A percentile compares a stretch with the other conserved stretches of the same genome.
Conservation (phyloP, 2,888 invertebrate species). For the Julus scanicus region DNA sequence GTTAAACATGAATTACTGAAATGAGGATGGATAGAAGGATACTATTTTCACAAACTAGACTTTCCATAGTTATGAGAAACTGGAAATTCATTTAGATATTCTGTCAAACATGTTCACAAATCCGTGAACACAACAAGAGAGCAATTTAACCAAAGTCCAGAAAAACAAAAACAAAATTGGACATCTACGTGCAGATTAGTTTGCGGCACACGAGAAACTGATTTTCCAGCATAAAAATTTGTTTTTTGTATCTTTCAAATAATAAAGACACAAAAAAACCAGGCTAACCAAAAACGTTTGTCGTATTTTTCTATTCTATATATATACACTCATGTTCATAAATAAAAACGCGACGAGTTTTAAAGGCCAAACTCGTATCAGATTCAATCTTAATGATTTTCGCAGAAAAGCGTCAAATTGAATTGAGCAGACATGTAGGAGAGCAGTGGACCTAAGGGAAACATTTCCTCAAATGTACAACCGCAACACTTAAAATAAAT, state of each 20-base stretch:
- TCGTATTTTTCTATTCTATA: neutral
- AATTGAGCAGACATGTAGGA: neutral
- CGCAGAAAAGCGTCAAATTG: neutral
- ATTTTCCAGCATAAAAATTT: neutral
- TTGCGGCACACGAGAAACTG: no score
- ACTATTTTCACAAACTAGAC: no score
- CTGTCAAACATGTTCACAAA: no score
- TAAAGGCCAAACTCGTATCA: neutral
- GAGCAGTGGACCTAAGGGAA: constrained; percentile 12
- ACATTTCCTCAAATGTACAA: neutral
- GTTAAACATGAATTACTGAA: no score
- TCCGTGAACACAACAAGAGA: no score
- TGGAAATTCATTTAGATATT: no score
- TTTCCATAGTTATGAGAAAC: no score
- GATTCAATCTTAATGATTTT: constrained; percentile 27
- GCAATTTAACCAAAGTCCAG: no score
- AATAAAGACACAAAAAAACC: neutral
- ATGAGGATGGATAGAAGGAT: no score
- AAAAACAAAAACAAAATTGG: no score
- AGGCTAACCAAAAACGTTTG: neutral
- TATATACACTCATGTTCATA: neutral
- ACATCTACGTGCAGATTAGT: no score
- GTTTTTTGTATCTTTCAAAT: neutral
- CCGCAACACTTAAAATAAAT: neutral
- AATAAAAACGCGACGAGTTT: neutral